phyloP scores from a whole-genome alignment of 2,888 invertebrate species.

The Iphiclides podalirius region DNA sequence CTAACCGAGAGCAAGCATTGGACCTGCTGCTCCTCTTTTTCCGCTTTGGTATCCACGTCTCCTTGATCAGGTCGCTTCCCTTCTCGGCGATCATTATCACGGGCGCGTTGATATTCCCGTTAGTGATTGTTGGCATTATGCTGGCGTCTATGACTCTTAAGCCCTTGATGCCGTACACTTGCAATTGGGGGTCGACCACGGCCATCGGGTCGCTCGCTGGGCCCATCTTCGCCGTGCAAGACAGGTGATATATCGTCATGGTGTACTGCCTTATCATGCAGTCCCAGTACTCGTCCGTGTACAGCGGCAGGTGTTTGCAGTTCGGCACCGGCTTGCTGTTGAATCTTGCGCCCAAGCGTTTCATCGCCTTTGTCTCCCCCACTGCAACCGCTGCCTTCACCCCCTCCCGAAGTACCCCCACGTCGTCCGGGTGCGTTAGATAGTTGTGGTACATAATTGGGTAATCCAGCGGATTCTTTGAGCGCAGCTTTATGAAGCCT shows the following conservation, averaged over 20 bases:
- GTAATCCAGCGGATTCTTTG: constrained; percentile 86
- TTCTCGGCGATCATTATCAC: constrained; percentile 94
- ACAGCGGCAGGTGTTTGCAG: constrained; percentile 88
- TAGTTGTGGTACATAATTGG: constrained; percentile 96
- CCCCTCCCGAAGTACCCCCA: constrained; percentile 90
- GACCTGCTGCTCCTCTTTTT: constrained; percentile 47
- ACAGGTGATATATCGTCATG: constrained; percentile 92
- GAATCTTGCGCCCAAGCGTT: constrained; percentile 88
- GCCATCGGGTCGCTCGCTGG: constrained; percentile 87
- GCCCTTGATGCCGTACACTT: constrained; percentile 88
- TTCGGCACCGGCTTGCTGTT: constrained; percentile 88
- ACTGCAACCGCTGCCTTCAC: constrained; percentile 91
- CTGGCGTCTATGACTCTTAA: constrained; percentile 92
- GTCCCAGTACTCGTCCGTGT: constrained; percentile 93
- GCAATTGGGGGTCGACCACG: constrained; percentile 88
- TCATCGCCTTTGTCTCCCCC: constrained; percentile 88
- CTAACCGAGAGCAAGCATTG: constrained; percentile 43
- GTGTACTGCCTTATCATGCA: constrained; percentile 91
- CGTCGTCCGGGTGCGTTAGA: constrained; percentile 91
- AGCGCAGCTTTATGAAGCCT: constrained; percentile 87
- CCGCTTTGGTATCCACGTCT: constrained; percentile 79
- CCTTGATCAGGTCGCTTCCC: constrained; percentile 89
- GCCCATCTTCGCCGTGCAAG: constrained; percentile 92
- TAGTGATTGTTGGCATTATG: constrained; percentile 92
- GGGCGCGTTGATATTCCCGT: constrained; percentile 93